Evolutionary conservation across 2,797 vertebrate genomes (phyloP).

Genomic region (Leontocebus nigricollis): DNA sequence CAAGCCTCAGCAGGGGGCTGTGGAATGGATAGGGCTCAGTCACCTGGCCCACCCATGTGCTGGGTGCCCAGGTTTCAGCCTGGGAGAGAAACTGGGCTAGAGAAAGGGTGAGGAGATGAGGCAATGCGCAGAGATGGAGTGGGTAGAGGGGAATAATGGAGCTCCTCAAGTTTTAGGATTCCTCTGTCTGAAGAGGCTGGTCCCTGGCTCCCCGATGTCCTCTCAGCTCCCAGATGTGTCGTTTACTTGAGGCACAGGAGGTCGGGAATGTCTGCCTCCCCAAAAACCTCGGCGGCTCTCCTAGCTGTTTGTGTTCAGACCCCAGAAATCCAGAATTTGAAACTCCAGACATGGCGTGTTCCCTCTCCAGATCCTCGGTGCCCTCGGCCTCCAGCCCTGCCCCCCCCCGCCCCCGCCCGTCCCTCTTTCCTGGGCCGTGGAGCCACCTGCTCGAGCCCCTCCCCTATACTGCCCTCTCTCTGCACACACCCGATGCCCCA

Average conservation of each 20-base stretch:
- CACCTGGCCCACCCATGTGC: slow-evolving; percentile 49
- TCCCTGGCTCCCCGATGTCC: background rate
- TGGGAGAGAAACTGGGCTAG: background rate
- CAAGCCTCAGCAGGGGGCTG: slow-evolving; percentile 28
- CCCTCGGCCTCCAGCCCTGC: background rate
- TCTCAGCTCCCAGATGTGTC: slow-evolving; percentile 3
- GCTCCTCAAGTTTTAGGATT: slow-evolving; percentile 50
- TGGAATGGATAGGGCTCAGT: background rate
- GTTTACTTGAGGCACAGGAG: background rate
- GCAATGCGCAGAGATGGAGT: background rate
- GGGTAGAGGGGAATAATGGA: background rate
- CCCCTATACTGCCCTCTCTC: slow-evolving; percentile 78
- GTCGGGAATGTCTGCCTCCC: background rate
- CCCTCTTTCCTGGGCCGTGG: background rate
- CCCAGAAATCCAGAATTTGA: background rate
- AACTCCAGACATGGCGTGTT: background rate
- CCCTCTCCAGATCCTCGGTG: background rate
- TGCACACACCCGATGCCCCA: background rate
- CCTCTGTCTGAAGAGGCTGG: slow-evolving; percentile 19
- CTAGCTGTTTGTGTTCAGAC: background rate
- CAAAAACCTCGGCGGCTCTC: background rate
- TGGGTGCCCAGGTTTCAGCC: background rate
- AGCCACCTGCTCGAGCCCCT: slow-evolving; percentile 83
- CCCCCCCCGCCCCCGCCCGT: background rate
- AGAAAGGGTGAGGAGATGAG: background rate